Base-by-base conservation (phyloP, 2,888 invertebrate species). In the Acronicta alni region DNA sequence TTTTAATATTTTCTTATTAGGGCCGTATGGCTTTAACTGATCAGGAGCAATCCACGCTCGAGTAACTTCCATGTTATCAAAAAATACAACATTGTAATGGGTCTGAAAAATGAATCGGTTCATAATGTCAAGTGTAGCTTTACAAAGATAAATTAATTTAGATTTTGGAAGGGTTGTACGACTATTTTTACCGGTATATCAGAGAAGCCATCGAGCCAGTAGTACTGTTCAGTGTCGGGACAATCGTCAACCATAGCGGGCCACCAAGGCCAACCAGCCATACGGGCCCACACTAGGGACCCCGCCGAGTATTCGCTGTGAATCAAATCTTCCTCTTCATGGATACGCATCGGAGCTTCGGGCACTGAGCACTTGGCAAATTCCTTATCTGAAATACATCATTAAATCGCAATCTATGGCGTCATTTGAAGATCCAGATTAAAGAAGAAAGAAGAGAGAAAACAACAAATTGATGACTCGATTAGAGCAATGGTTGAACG, bases 161-260 rank as follows among this genome's bases (percentile, higher is more conserved):
- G 10, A 12, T 12, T 10, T 30, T 30, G 10, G 10, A 30, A 10
- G 2, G 26, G 26, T 9, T 10, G n/a, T 35, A 35, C 5, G 7
- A 35, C 2, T 5, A 35, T 32, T 5, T 4, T 75, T 83, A 95
- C 95, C 9, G 95, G 95, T 70, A 93, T 93, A 78, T 94, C 94
- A 20, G 94, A 93, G 69, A 91, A 93, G 2, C 93, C 93, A 65
- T 95, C 93, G 0, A 95, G 85, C 95, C 95, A 95, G 79, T 95
- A 96, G 81, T 90, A 96, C 60, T 94, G 93, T 65, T 95, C 95
- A 0, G 89, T 88, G 66, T 96, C 95, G 0, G 96, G 96, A 75
- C 95, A 95, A 79, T 96, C 96, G 66, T 96, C 96, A 0, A 97
- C 95, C 93, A 97, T 96, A 2, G 95, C 96, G 3, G 97, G 97